phyloP scores from a whole-genome alignment of 2,113 vertebrate genomes.

The Notechis scutatus region DNA sequence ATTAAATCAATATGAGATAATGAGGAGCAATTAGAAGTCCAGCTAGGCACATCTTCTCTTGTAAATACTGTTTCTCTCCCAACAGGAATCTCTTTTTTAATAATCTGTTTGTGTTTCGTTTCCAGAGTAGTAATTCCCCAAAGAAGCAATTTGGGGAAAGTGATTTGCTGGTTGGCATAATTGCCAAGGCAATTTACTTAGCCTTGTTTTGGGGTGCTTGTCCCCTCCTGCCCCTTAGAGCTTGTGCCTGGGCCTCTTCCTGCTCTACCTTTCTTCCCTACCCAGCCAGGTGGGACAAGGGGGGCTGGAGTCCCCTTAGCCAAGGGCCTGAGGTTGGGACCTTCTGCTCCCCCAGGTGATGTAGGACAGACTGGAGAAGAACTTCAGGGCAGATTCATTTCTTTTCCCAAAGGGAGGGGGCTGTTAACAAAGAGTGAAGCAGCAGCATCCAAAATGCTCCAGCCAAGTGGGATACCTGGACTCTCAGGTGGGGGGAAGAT shows the following conservation, averaged over 20 bases:
- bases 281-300: not conserved
- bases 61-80: slow-evolving; percentile 92
- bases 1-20: slow-evolving; percentile 99
- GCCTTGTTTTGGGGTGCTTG: slow-evolving; percentile 68
- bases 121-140: slow-evolving; percentile 89
- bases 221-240: slow-evolving; percentile 47
- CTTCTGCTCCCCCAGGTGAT: not conserved
- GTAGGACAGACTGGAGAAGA: no score
- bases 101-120: slow-evolving; percentile 96
- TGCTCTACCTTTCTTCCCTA: not conserved
- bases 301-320: not conserved
- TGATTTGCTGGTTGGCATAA: slow-evolving; percentile 88
- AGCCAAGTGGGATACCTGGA: no score
- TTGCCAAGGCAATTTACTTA: slow-evolving; percentile 79
- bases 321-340: not conserved
- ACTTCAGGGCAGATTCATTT: no score
- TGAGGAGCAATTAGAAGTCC: slow-evolving; percentile 96
- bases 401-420: no score
- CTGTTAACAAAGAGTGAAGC: no score
- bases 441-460: no score
- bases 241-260: not conserved
- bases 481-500: no score
- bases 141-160: slow-evolving; percentile 90
- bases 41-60: slow-evolving; percentile 87
- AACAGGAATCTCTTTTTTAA: slow-evolving; percentile 87